Percentiles rank a stretch among this genome's conserved stretches.
These are phyloP conservation scores for Indri indri DNA, from an alignment of 2,113 vertebrate species.

Conservation along the genomic window DNA sequence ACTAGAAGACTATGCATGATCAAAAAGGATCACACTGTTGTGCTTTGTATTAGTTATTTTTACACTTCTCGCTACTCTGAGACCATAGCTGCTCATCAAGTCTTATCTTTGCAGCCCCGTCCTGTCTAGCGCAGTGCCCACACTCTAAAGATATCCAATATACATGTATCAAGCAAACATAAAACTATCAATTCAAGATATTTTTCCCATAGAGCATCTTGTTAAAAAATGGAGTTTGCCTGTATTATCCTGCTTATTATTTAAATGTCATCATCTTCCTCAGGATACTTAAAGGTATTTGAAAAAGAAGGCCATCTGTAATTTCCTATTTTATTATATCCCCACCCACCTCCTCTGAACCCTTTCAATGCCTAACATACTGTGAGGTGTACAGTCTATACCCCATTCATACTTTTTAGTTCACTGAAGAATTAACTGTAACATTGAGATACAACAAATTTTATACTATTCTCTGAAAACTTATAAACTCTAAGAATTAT, in stretches of 20 bases:
- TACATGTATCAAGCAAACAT: background rate
- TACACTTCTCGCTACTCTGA: background rate
- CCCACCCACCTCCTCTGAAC: background rate
- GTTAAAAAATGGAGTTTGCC: background rate
- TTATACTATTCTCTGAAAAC: constrained; percentile 12
- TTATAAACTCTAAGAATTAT: background rate
- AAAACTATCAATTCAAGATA: background rate
- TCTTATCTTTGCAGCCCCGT: background rate
- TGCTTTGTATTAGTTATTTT: background rate
- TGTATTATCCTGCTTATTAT: background rate
- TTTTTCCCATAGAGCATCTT: background rate
- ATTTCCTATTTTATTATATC: background rate
- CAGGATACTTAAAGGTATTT: background rate
- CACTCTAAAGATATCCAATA: background rate
- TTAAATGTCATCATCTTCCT: background rate
- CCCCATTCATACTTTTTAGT: background rate
- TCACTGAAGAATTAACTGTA: background rate
- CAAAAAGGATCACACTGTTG: background rate
- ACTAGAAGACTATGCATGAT: background rate
- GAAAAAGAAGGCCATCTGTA: background rate
- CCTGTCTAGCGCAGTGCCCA: background rate
- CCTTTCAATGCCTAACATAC: background rate
- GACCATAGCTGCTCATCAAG: background rate
- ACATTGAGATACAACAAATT: background rate
- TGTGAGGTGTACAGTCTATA: background rate